A percentile compares a stretch with the other conserved stretches of the same genome.
Conservation (phyloP, 2,797 vertebrate genomes). For the Eupleurogrammus muticus region DNA sequence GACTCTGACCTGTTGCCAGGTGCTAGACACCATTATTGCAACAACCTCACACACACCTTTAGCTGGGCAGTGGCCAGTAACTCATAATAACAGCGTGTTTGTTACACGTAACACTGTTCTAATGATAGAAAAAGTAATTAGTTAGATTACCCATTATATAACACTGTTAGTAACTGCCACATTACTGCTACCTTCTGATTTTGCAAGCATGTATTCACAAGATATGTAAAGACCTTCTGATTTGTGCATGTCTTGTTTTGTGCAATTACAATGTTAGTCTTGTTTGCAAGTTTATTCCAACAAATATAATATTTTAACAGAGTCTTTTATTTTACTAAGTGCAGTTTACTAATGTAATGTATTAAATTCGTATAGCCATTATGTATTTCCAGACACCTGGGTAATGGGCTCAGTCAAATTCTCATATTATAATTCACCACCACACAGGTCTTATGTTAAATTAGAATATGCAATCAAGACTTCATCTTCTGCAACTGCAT, state of each 20-base stretch:
- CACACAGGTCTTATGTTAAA: conserved; percentile 47
- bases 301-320: not conserved
- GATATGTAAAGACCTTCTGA: not conserved
- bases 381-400: conserved; percentile 7
- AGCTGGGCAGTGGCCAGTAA: no score
- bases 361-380: conserved; percentile 20
- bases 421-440: conserved; percentile 55
- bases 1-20: no score
- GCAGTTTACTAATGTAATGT: not conserved
- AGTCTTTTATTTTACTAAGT: not conserved
- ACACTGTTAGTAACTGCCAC: no score
- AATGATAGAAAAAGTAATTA: no score
- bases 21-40: no score
- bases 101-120: no score
- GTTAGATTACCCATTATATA: no score
- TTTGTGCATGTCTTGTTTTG: not conserved
- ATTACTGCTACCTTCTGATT: conserved; percentile 18
- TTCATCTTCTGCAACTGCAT: conserved; percentile 42
- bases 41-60: no score
- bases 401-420: conserved; percentile 45
- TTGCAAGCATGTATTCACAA: not conserved
- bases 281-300: not conserved
- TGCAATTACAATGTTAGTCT: no score
- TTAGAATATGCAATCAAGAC: conserved; percentile 53
- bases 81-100: no score